A percentile compares a stretch with the other conserved stretches of the same genome.
Conservation (phyloP, 2,888 invertebrate genomes). For the Polyploca ridens region DNA sequence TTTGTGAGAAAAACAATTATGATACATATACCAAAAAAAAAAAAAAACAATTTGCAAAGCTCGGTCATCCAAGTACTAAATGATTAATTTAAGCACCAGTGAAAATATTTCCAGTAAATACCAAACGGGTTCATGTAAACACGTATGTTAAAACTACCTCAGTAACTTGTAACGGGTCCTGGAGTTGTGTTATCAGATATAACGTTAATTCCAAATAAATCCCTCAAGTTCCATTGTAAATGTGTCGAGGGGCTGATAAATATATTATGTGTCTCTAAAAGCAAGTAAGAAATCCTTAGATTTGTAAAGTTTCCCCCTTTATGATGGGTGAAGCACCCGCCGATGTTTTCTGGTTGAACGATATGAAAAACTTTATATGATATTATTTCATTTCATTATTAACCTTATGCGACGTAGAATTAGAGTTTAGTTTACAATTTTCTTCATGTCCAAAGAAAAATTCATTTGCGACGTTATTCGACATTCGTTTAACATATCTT, state of each 20-base stretch:
- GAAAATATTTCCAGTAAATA: constrained; percentile 23
- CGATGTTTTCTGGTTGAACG: constrained; percentile 76
- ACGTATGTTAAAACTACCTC: constrained; percentile 36
- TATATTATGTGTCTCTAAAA: constrained; percentile 80
- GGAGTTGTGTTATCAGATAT: constrained; percentile 55
- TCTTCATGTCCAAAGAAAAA: constrained; percentile 46
- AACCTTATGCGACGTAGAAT: constrained; percentile 33
- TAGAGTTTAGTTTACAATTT: constrained; percentile 40
- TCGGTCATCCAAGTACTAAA: no score
- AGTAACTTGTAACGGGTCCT: constrained; percentile 29
- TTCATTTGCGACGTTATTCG: constrained; percentile 72
- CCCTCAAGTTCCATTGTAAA: constrained; percentile 70
- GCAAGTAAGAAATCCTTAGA: constrained; percentile 80
- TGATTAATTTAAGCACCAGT: neutral
- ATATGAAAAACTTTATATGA: constrained; percentile 77
- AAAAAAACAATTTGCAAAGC: no score
- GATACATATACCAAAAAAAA: no score
- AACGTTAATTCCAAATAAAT: constrained; percentile 67
- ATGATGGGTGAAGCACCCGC: constrained; percentile 75
- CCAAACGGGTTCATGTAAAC: constrained; percentile 26
- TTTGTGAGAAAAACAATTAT: no score
- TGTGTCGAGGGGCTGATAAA: constrained; percentile 82
- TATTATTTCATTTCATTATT: constrained; percentile 31
- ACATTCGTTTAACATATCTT: constrained; percentile 73
- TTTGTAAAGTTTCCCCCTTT: constrained; percentile 83